Evolutionary conservation across 2,888 invertebrate genomes (phyloP), one percentile per base, ranked within the genome.

Genomic region (Standfussiana lucernea): DNA sequence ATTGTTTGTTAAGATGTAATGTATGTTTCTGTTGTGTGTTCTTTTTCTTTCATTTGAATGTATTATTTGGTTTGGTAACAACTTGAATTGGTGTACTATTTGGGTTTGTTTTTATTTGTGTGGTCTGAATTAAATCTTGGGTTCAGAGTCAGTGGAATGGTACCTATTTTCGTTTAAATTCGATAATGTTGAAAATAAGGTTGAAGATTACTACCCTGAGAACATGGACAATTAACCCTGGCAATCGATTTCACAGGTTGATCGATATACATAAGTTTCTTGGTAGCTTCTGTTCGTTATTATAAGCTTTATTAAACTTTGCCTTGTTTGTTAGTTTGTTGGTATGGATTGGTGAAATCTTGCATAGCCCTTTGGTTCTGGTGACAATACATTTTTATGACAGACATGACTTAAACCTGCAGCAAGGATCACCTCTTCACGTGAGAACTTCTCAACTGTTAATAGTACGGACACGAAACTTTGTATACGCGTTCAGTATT

Each of bases 1-100:
- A 74, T 86, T 79, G 85, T 83, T 71, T 79, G 82, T 83, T 82
- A 75, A 76, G 80, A 68, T 77, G 28, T 75, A 74, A 64, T 74
- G 73, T 62, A 53, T 73, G 68, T 72, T 65, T 68, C 42, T 77
- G 15, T 18, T 65, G 24, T 61, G 6, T 75, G 40, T 84, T 80
- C 8, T 64, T 69, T 79, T 62, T 50, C 5, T 69, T 42, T 18
- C 6, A n/a, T 40, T 56, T 45, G n/a, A n/a, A 10, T 45, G 4
- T 37, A 37, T 85, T 81, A 53, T 76, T 61, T 73, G 24, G 28
- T 74, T 69, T 40, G 66, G 15, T 72, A 69, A 72, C 65, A 72
- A 32, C 24, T 32, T 56, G 18, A 53, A 37, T 61, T n/a, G 62
- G 59, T 75, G 32, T 3, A 15, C 0, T 32, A 53, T 73, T 62